Evolutionary conservation across 2,797 vertebrate species (phyloP).

Genomic region (Eidolon dupreanum): DNA sequence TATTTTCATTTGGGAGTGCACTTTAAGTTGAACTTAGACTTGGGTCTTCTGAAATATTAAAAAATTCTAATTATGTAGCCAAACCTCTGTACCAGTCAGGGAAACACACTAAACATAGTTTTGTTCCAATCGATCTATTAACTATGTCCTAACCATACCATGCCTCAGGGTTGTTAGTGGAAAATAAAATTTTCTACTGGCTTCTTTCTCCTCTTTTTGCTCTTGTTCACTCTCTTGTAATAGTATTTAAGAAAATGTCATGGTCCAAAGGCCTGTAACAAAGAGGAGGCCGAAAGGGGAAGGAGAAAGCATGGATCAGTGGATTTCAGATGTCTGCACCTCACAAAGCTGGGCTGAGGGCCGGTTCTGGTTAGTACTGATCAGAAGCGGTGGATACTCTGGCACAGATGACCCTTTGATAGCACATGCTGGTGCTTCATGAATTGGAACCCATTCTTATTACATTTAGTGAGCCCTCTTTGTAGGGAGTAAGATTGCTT

Average conservation of each 20-base stretch:
- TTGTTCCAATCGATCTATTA: background rate
- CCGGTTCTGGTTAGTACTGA: background rate
- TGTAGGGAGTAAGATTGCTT: background rate
- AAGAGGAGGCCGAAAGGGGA: background rate
- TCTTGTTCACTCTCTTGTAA: background rate
- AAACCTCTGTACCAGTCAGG: background rate
- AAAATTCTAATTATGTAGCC: background rate
- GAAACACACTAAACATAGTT: background rate
- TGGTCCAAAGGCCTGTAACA: background rate
- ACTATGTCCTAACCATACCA: background rate
- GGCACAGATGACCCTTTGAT: background rate
- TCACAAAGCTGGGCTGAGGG: background rate
- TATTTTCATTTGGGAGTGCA: background rate
- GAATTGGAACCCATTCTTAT: background rate
- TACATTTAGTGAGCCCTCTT: background rate
- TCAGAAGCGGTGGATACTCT: background rate
- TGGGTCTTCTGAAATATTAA: background rate
- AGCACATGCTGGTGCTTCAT: no score
- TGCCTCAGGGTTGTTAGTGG: background rate
- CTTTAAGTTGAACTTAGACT: slow-evolving; percentile 6
- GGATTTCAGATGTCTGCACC: background rate
- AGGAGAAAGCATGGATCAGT: background rate
- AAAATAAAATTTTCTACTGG: background rate
- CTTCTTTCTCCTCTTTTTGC: background rate
- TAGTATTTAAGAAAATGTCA: background rate